These are phyloP conservation scores for Iselma pallidipennis DNA, from an alignment of 2,888 invertebrate species.

Conservation along the genomic window DNA sequence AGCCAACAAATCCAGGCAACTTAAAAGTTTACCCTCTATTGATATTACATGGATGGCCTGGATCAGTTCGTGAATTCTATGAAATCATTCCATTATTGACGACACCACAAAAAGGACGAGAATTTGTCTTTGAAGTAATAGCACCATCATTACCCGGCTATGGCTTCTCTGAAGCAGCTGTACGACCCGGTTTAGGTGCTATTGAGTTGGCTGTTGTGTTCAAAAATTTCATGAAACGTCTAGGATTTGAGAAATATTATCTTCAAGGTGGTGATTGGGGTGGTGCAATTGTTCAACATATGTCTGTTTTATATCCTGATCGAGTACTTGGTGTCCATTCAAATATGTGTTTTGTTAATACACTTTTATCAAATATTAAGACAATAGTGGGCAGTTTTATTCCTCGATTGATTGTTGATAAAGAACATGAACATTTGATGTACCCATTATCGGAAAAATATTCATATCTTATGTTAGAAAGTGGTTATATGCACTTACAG, in stretches of 20 bases:
- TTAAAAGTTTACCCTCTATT: slow-evolving; percentile 65
- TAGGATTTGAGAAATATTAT: slow-evolving; percentile 70
- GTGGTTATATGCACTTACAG: too few relatives aligned
- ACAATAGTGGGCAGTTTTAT: slow-evolving; percentile 58
- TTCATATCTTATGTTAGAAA: slow-evolving; percentile 6
- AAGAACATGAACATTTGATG: slow-evolving; percentile 56
- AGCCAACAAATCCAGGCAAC: slow-evolving; percentile 51
- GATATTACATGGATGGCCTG: slow-evolving; percentile 90
- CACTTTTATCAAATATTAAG: slow-evolving; percentile 49
- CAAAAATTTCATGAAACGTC: slow-evolving; percentile 69
- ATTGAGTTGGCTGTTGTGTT: slow-evolving; percentile 64
- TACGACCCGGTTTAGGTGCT: slow-evolving; percentile 64
- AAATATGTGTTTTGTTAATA: slow-evolving; percentile 57
- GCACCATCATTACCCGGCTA: too few relatives aligned
- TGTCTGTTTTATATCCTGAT: slow-evolving; percentile 68
- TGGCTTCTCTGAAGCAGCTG: slow-evolving; percentile 55
- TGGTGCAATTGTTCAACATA: slow-evolving; percentile 61
- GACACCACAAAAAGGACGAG: too few relatives aligned
- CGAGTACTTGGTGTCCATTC: slow-evolving; percentile 63
- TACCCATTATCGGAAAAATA: slow-evolving; percentile 55
- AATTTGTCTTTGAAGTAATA: too few relatives aligned
- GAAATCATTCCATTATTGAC: too few relatives aligned
- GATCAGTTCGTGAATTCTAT: too few relatives aligned
- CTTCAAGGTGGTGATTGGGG: slow-evolving; percentile 88
- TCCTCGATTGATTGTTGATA: slow-evolving; percentile 63